Evolutionary conservation across 2,797 vertebrate genomes (phyloP).

Genomic region (Spinus pinus): DNA sequence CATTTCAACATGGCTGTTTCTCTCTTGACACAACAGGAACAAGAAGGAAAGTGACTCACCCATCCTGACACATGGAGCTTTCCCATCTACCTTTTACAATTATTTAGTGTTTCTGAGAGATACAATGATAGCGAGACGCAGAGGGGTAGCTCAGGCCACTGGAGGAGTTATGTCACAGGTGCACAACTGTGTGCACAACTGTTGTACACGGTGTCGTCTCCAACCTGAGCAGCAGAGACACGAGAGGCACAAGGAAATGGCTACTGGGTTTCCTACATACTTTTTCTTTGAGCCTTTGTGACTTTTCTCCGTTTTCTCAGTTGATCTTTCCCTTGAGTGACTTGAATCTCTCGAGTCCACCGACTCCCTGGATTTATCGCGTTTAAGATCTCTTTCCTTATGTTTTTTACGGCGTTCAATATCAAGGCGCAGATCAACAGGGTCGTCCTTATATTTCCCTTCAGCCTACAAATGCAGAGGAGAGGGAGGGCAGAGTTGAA

Average conservation of each 20-base stretch:
- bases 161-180: neutral
- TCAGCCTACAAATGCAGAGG: constrained; percentile 79
- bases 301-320: constrained; percentile 85
- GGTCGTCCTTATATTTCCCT: constrained; percentile 86
- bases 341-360: constrained; percentile 85
- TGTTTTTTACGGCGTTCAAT: constrained; percentile 98
- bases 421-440: constrained; percentile 93
- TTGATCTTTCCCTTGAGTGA: constrained; percentile 82
- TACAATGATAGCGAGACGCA: neutral
- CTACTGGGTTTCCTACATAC: constrained; percentile 66
- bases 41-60: constrained; percentile 42
- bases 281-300: constrained; percentile 88
- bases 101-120: constrained; percentile 5
- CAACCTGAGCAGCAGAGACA: neutral
- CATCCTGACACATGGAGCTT: neutral
- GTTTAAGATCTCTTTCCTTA: constrained; percentile 85
- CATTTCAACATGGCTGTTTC: neutral
- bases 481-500: constrained; percentile 54
- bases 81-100: constrained; percentile 23
- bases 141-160: neutral
- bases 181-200: neutral
- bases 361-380: constrained; percentile 82
- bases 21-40: neutral
- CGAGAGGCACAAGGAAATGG: neutral
- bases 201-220: neutral